Base-by-base conservation (phyloP, 1,140 invertebrate species). In the Drosophila arizonae region DNA sequence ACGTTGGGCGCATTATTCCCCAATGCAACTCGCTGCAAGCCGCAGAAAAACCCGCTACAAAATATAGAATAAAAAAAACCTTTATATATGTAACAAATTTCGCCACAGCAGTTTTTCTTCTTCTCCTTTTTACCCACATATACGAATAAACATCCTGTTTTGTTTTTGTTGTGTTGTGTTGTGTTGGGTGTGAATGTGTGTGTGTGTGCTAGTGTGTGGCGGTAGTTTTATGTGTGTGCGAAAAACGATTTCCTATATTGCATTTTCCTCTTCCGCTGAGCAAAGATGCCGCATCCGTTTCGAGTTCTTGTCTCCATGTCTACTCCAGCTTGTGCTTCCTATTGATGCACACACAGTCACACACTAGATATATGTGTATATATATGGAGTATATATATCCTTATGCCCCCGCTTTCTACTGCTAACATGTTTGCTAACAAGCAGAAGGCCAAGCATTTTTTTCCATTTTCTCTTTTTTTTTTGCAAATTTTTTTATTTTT, bases 201-300 rank as follows among this genome's bases (percentile, higher is more conserved):
- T 17, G 17, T 17, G 17, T 17, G 17, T 17, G 17, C 0, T 1
- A 17, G 17, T 87, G 84, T 87, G 84, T 45, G 43, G 43, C n/a
- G 8, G 26, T 57, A 26, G 57, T 21, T 52, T 39, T 63, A 54
- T 72, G 72, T 79, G 67, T 87, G 82, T 87, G 82, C 84, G 84
- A 87, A 89, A 88, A 89, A 89, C 85, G 85, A 89, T 89, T 89
- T 89, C 85, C 85, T 89, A 89, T 89, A 89, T 89, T 89, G 85
- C 85, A 89, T 85, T 89, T 89, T 89, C 85, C 85, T 85, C 68
- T 89, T 89, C 86, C 85, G 85, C 48, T 67, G 69, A 86, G 80
- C 85, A 68, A 82, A 80, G 84, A 79, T 84, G 85, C 84, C 63
- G 71, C 80, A 84, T 88, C 85, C 85, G 85, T 70, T 81, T 58